Evolutionary conservation across 1,140 invertebrate species (phyloP).

Genomic region (Penaeus vannamei): DNA sequence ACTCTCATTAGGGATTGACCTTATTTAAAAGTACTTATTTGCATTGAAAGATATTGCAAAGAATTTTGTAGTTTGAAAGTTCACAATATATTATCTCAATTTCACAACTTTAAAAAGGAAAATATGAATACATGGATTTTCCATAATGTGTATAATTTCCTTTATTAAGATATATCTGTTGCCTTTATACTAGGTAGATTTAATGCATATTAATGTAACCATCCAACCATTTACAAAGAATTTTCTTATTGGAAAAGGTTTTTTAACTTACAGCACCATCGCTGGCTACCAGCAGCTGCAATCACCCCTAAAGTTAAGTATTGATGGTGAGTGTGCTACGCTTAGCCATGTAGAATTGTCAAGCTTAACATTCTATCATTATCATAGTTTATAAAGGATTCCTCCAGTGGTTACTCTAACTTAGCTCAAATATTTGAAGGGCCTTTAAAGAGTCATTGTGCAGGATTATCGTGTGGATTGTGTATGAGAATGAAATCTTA

Average conservation of each 20-base stretch:
- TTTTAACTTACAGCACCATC: constrained; percentile 60
- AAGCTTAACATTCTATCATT: too few relatives aligned
- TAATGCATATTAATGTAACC: constrained; percentile 8
- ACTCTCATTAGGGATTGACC: neutral
- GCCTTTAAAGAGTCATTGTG: too few relatives aligned
- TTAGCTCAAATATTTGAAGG: too few relatives aligned
- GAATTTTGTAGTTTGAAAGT: too few relatives aligned
- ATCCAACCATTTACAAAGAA: constrained; percentile 45
- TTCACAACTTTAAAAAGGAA: too few relatives aligned
- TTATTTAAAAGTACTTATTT: too few relatives aligned
- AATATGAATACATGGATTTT: neutral
- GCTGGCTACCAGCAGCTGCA: constrained; percentile 17
- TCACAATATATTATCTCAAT: too few relatives aligned
- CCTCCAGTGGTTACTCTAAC: too few relatives aligned
- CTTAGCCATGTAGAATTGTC: constrained; percentile 53
- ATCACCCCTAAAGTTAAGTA: constrained; percentile 48
- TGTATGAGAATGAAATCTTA: too few relatives aligned
- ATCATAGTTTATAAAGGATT: too few relatives aligned
- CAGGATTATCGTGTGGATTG: too few relatives aligned
- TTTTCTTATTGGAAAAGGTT: constrained; percentile 55
- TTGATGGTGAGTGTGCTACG: constrained; percentile 41
- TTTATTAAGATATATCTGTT: neutral
- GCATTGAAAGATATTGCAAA: too few relatives aligned
- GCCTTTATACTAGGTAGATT: neutral
- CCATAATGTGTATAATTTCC: neutral